Evolutionary conservation across 2,888 invertebrate species (phyloP), one percentile per base, ranked within the genome.

Genomic region (Pardosa pseudoannulata): DNA sequence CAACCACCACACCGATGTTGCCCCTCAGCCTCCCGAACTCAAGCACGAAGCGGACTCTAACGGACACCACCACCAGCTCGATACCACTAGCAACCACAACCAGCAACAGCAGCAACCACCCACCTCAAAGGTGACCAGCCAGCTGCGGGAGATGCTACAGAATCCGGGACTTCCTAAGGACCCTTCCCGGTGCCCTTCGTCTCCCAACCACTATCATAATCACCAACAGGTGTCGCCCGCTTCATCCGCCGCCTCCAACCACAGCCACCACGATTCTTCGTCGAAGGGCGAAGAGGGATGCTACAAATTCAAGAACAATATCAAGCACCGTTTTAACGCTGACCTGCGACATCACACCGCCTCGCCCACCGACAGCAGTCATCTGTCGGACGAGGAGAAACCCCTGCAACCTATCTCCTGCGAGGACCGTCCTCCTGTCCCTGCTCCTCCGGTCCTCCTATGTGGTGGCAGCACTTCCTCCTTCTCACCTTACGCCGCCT

Each of bases 231-330:
- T 73, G 5, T 68, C 72, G 13, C 11, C 72, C 5, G 75, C 74
- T 1, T 32, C 41, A 23, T 50, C 32, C 6, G 73, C 62, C 7
- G 46, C 65, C 13, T 5, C 27, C 28, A 46, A 31, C 27, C 31
- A 32, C 3, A 36, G 1, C 0, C 50, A 72, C 7, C 5, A 41
- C 2, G 31, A 32, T 9, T n/a, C 67, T 0, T n/a, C n/a, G n/a
- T n/a, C n/a, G n/a, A 87, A 87, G n/a, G 23, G 29, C 2, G 88
- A 90, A 88, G 88, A 89, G 50, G 85, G 88, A 29, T 89, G 79
- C 32, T 98, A 97, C 93, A 98, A 98, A 92, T 98, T 97, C 93
- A 98, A 98, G 92, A 97, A 96, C 90, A 96, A 95, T 91, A 98
- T 98, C 89, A 97, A 97, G 90, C 95, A 97, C 91, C 93, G 98